Base-by-base conservation (phyloP, 1,140 invertebrate genomes). In the Antheraea pernyi region DNA sequence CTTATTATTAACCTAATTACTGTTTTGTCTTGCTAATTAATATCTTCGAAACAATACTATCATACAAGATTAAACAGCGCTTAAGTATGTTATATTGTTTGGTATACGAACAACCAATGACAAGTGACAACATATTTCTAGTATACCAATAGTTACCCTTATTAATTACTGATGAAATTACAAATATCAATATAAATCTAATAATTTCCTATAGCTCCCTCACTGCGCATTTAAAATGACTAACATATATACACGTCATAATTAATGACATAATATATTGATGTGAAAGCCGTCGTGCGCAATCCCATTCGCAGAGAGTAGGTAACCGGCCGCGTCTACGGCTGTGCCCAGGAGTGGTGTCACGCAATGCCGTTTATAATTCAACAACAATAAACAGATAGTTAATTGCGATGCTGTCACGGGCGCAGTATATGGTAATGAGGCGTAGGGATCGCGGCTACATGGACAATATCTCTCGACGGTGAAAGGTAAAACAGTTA, bases 311-410 rank as follows among this genome's bases (percentile, higher is more conserved):
- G 46, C 46, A 53, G 9, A 53, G 46, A 53, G 46, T 13, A 53
- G 13, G 22, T 30, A 30, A 30, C 22, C 22, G 22, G 22, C 22
- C 22, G 1, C 22, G 22, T 30, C 22, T 30, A 1, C 59, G 67
- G 65, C 69, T 72, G 73, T 79, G 76, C 74, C 83, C 86, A 79
- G 86, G 82, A 88, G 88, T 90, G 83, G 85, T 88, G 86, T 80
- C 78, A 82, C 80, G 81, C 81, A 77, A 86, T 81, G 83, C 83
- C 81, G 83, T 85, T 88, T 89, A 89, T 89, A 89, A 91, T 89
- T 89, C 87, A 88, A 84, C 88, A 91, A 91, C 88, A 91, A 91
- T 91, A 91, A 89, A 87, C 89, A 85, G 84, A 89, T 90, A 90
- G 88, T 91, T 91, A 91, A 91, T 91, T 91, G 89, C 89, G 82